Percentiles rank a stretch among this genome's conserved stretches.
These are phyloP conservation scores for Geopemphigus sp. DNA, from an alignment of 1,140 invertebrate genomes.

Conservation along the genomic window DNA sequence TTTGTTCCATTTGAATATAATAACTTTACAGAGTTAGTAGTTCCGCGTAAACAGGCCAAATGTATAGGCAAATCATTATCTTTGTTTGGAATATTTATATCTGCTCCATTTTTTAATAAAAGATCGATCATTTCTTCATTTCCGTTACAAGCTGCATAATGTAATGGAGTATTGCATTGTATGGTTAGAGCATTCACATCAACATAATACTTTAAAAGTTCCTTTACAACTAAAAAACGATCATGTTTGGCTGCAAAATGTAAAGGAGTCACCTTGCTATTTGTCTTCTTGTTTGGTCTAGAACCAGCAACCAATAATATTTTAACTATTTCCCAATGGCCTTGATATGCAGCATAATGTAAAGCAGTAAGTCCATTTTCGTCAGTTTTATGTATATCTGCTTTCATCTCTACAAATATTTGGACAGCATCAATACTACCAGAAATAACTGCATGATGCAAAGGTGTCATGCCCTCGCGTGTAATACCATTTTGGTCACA, in stretches of 20 bases:
- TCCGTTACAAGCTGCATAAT: conserved; percentile 41
- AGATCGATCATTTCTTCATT: conserved; percentile 45
- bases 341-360: conserved; percentile 42
- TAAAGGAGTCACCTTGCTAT: conserved; percentile 43
- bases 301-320: conserved; percentile 34
- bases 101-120: conserved; percentile 43
- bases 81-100: conserved; percentile 38
- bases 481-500: conserved; percentile 34
- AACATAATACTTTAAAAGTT: conserved; percentile 23
- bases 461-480: conserved; percentile 36
- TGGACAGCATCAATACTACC: conserved; percentile 29
- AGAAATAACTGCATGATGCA: conserved; percentile 46
- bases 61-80: conserved; percentile 43
- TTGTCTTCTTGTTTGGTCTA: conserved; percentile 34
- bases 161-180: conserved; percentile 45
- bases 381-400: conserved; percentile 34
- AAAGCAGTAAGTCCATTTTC: conserved; percentile 48
- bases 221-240: conserved; percentile 9
- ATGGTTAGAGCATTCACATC: conserved; percentile 37
- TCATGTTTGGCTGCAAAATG: conserved; percentile 44
- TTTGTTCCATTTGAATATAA: conserved; percentile 26
- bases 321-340: conserved; percentile 43
- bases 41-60: conserved; percentile 35
- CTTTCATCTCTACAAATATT: conserved; percentile 30
- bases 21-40: conserved; percentile 30